These are phyloP conservation scores for Salvelinus fontinalis DNA, from an alignment of 2,113 vertebrate species.

Conservation along the genomic window DNA sequence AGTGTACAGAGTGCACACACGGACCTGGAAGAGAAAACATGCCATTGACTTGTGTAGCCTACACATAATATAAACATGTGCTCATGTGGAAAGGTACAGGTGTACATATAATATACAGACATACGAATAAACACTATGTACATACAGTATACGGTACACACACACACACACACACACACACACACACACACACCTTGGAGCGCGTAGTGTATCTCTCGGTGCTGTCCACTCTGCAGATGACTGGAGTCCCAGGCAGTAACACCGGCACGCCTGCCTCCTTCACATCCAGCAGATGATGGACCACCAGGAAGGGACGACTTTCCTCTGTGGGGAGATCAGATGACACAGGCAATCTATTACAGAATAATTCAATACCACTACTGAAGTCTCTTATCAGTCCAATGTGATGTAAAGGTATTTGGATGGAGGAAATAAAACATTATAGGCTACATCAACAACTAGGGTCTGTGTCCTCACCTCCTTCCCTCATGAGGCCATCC, in stretches of 20 bases:
- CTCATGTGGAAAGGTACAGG: no score
- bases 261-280: conserved; percentile 66
- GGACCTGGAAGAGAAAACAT: conserved; percentile 68
- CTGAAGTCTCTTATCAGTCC: neutral
- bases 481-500: conserved; percentile 62
- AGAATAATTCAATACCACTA: neutral
- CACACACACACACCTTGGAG: conserved; percentile 79
- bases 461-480: conserved; percentile 49
- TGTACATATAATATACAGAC: neutral
- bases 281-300: conserved; percentile 76
- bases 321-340: conserved; percentile 44
- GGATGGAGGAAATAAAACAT: neutral
- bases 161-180: conserved; percentile 67
- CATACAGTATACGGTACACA: conserved; percentile 38
- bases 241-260: conserved; percentile 71
- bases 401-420: no score
- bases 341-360: no score
- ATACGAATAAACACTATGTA: conserved; percentile 14
- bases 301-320: conserved; percentile 71
- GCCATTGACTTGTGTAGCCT: neutral
- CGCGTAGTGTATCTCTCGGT: conserved; percentile 84
- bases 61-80: neutral
- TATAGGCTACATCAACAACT: neutral
- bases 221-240: conserved; percentile 81
- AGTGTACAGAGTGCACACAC: conserved; percentile 83